phyloP scores from a whole-genome alignment of 2,797 vertebrate species.

The Pelochelys cantorii region DNA sequence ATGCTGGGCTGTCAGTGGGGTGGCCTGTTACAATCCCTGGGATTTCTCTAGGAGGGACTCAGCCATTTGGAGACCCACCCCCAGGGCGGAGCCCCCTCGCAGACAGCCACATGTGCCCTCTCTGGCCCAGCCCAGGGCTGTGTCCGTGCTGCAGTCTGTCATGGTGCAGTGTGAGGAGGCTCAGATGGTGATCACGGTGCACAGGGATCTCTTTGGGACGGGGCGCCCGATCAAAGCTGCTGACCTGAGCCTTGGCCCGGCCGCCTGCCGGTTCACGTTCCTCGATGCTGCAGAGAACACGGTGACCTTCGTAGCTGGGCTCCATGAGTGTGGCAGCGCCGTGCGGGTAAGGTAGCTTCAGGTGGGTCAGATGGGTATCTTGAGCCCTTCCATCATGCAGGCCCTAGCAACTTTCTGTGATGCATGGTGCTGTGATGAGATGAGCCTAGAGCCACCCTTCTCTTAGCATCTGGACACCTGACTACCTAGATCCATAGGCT shows the following conservation, averaged over 20 bases:
- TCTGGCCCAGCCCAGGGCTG: background rate
- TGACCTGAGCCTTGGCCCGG: constrained; percentile 73
- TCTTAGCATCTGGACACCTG: background rate
- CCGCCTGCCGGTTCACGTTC: constrained; percentile 44
- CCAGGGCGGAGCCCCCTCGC: background rate
- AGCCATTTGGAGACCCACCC: background rate
- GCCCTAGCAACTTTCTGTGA: background rate
- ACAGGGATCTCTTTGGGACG: constrained; percentile 73
- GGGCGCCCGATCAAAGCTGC: constrained; percentile 63
- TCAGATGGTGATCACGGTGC: constrained; percentile 72
- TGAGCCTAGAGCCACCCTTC: no score
- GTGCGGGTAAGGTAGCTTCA: constrained; percentile 70
- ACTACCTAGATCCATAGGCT: background rate
- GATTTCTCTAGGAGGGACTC: background rate
- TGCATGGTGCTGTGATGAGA: background rate
- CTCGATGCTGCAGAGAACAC: background rate
- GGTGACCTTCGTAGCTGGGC: constrained; percentile 64
- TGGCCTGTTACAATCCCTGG: constrained; percentile 42
- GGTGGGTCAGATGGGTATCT: no score
- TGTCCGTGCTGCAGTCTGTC: constrained; percentile 12
- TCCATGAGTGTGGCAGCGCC: constrained; percentile 75
- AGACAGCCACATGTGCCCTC: fast-evolving
- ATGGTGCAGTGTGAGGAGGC: constrained; percentile 76
- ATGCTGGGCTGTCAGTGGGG: fast-evolving
- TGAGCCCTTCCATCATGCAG: background rate